Conservation (phyloP, 1,140 invertebrate genomes). For the Leptopilina boulardi region DNA sequence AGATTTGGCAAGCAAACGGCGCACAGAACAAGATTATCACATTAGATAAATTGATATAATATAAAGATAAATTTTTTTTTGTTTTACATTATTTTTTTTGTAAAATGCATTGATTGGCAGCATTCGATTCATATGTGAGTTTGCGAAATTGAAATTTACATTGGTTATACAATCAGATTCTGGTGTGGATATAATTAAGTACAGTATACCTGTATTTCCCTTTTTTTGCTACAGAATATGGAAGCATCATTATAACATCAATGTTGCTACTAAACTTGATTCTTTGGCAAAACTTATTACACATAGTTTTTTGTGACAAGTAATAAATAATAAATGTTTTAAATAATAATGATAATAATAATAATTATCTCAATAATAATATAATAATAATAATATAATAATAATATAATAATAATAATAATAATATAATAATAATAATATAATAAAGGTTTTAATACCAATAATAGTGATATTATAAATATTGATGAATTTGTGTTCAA, state of each 20-base stretch:
- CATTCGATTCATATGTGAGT: neutral
- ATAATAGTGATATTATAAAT: constrained; percentile 53
- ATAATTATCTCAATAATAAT: neutral
- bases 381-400: constrained; percentile 63
- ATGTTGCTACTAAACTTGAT: constrained; percentile 63
- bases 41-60: constrained; percentile 64
- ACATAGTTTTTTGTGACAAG: constrained; percentile 73
- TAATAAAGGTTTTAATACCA: constrained; percentile 62
- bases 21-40: constrained; percentile 74
- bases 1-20: constrained; percentile 73
- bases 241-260: constrained; percentile 63
- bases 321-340: constrained; percentile 75
- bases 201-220: constrained; percentile 3
- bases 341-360: constrained; percentile 63
- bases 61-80: constrained; percentile 47
- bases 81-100: constrained; percentile 43
- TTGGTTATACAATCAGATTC: neutral
- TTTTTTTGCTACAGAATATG: constrained; percentile 38
- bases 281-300: constrained; percentile 78
- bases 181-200: constrained; percentile 1
- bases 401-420: constrained; percentile 63
- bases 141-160: constrained; percentile 36
- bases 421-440: constrained; percentile 64
- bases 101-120: neutral
- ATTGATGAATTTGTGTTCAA: neutral